Evolutionary conservation across 2,113 vertebrate genomes (phyloP).

Genomic region (Neomonachus schauinslandi): DNA sequence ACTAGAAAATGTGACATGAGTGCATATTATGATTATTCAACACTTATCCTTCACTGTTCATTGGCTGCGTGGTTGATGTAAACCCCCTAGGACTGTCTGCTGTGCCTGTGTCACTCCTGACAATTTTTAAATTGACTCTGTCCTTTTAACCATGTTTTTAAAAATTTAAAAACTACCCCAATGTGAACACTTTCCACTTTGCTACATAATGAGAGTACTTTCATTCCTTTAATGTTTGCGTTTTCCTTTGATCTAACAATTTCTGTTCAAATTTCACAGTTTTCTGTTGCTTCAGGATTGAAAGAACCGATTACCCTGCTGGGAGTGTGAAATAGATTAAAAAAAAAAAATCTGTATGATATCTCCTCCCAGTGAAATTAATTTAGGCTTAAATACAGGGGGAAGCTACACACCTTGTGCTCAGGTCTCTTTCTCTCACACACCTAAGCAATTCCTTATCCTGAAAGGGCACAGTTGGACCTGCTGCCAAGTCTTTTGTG

Average conservation of each 20-base stretch:
- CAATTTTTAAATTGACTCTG: conserved; percentile 74
- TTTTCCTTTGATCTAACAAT: conserved; percentile 80
- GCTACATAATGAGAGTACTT: conserved; percentile 77
- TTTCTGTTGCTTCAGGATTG: conserved; percentile 77
- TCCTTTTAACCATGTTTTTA: conserved; percentile 72
- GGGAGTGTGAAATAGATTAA: conserved; percentile 75
- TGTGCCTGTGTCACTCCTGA: conserved; percentile 27
- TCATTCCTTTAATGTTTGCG: conserved; percentile 76
- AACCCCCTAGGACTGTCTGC: not conserved
- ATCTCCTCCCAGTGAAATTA: conserved; percentile 74
- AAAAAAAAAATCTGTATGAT: conserved; percentile 48
- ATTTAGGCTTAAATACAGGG: conserved; percentile 75
- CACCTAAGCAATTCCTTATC: conserved; percentile 41
- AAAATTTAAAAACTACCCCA: conserved; percentile 62
- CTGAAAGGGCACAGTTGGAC: not conserved
- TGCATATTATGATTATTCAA: not conserved
- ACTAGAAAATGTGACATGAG: conserved; percentile 39
- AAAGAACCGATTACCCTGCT: conserved; percentile 76
- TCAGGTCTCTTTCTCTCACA: not conserved
- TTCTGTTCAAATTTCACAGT: conserved; percentile 82
- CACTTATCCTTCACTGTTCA: conserved; percentile 16
- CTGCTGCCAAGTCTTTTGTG: conserved; percentile 58
- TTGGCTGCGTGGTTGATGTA: not conserved
- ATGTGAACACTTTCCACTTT: conserved; percentile 72
- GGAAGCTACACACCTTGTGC: not conserved